Percentiles rank a stretch among this genome's conserved stretches.
phyloP scores from a whole-genome alignment of 2,888 invertebrate species.

The Amphipoea oculea region DNA sequence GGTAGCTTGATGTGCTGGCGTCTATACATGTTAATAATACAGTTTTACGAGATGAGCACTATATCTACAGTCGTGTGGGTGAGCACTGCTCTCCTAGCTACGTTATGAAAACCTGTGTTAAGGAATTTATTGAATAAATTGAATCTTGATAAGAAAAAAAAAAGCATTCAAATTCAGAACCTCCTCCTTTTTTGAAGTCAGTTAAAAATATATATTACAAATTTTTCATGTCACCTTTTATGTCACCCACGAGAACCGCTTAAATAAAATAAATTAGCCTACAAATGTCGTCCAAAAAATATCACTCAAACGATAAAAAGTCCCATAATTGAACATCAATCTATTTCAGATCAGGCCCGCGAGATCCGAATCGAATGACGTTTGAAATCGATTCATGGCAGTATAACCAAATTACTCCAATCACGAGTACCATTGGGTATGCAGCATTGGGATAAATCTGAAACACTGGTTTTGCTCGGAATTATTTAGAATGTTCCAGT shows the following conservation, averaged over 20 bases:
- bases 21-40: no score
- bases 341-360: slow-evolving; percentile 55
- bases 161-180: no score
- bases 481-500: slow-evolving; percentile 30
- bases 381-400: slow-evolving; percentile 58
- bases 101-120: no score
- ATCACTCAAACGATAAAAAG: slow-evolving; percentile 38
- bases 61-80: no score
- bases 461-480: slow-evolving; percentile 11
- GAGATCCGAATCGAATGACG: slow-evolving; percentile 63
- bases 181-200: no score
- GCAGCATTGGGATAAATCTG: slow-evolving; percentile 47
- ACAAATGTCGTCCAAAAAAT: slow-evolving; percentile 36
- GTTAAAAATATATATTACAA: neutral
- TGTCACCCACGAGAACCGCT: neutral
- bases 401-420: slow-evolving; percentile 56
- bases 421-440: slow-evolving; percentile 47
- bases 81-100: no score
- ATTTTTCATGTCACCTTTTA: neutral
- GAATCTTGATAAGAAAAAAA: no score
- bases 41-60: no score
- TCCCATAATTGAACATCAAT: slow-evolving; percentile 60
- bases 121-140: no score
- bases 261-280: slow-evolving; percentile 21
- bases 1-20: no score